Conservation (phyloP, 2,888 invertebrate species). For the Agrochola circellaris region DNA sequence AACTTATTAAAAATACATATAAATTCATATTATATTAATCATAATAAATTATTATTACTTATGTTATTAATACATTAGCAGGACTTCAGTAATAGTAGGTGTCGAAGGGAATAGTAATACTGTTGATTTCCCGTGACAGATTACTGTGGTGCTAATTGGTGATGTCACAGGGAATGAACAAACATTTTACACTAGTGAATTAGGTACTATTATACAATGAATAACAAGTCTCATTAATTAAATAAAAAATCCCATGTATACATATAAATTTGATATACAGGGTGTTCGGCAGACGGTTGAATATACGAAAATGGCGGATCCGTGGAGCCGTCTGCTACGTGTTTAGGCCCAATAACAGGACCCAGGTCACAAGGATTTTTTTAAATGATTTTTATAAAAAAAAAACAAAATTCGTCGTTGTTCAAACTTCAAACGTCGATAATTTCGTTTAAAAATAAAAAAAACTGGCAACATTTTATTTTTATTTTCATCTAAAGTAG, state of each 20-base stretch:
- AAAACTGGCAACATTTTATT: too few relatives aligned
- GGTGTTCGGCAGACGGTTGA: too few relatives aligned
- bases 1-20: neutral
- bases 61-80: neutral
- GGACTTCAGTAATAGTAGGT: neutral
- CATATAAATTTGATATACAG: neutral
- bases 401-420: too few relatives aligned
- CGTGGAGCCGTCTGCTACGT: too few relatives aligned
- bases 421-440: too few relatives aligned
- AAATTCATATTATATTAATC: neutral
- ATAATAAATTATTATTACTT: neutral
- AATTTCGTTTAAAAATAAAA: too few relatives aligned
- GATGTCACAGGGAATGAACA: neutral
- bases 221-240: slow-evolving; percentile 8
- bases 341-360: too few relatives aligned
- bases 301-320: too few relatives aligned
- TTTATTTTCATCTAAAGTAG: too few relatives aligned
- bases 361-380: too few relatives aligned
- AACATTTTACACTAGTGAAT: slow-evolving; percentile 49
- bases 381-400: too few relatives aligned
- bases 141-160: neutral
- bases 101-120: neutral
- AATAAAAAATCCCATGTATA: neutral
- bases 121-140: neutral
- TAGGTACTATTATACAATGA: slow-evolving; percentile 29